Base-by-base conservation (phyloP, 2,888 invertebrate genomes). In the Pseudoips prasinana region DNA sequence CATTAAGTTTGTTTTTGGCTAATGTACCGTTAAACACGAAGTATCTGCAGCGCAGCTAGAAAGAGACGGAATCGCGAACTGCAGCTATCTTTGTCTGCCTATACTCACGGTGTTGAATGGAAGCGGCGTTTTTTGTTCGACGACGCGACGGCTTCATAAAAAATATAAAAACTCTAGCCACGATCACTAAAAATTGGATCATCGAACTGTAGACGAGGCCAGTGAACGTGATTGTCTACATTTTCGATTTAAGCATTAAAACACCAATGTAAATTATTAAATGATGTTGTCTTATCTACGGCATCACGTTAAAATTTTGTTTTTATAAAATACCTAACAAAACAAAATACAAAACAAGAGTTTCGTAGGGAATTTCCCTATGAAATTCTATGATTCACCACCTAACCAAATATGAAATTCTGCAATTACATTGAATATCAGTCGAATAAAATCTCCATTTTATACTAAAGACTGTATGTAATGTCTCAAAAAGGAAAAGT, bases 101-200 rank as follows among this genome's bases (percentile, higher is more conserved):
- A 61, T 48, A 58, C 60, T 60, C 41, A 46, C 53, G 56, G 57
- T 59, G 55, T 68, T 83, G 73, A 83, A 81, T 83, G 78, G 60
- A 65, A 61, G 65, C 58, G 47, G 61, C 52, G 58, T 73, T 79
- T 81, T 82, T 83, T 78, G 65, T 59, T 48, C 64, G 63, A 36
- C 20, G 7, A 18, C 6, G 18, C 50, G 56, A 58, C 59, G 59
- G 57, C 61, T 62, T 54, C 50, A 58, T 70, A 73, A 78, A 76
- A 80, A 72, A 68, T 61, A 72, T 71, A 81, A 84, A 82, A 81
- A 73, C 64, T 61, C 55, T 38, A 58, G 64, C 60, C 56, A 67
- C 69, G 70, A 73, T 73, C 77, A 77, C 65, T 58, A 66, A 69
- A 80, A 84, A 80, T 74, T 84, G 60, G 83, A 82, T 75, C 82